Conservation (phyloP, 2,797 vertebrate species). For the Leptoclinus maculatus region DNA sequence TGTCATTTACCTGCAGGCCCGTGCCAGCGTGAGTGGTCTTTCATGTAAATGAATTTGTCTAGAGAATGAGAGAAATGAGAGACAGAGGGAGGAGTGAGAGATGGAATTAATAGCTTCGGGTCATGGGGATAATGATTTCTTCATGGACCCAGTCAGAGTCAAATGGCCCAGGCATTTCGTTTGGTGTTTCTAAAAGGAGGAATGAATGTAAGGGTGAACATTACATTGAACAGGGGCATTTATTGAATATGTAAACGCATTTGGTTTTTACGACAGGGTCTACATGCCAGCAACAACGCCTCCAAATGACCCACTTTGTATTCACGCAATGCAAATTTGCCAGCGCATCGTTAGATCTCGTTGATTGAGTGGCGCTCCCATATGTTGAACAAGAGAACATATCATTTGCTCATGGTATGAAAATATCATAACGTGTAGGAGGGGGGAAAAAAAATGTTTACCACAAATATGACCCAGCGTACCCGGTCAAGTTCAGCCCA, state of each 20-base stretch:
- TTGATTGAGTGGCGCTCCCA: slow-evolving; percentile 70
- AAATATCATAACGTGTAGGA: slow-evolving; percentile 61
- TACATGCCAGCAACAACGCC: slow-evolving; percentile 68
- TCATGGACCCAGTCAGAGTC: slow-evolving; percentile 81
- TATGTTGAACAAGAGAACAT: slow-evolving; percentile 74
- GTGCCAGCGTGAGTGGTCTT: slow-evolving; percentile 78
- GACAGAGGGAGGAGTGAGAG: slow-evolving; percentile 77
- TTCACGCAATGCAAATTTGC: slow-evolving; percentile 82
- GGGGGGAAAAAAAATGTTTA: background rate
- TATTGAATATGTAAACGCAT: slow-evolving; percentile 80
- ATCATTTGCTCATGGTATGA: slow-evolving; percentile 70
- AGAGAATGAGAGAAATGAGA: slow-evolving; percentile 77
- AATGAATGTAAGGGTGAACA: slow-evolving; percentile 74
- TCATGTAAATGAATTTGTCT: slow-evolving; percentile 84
- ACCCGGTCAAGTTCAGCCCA: slow-evolving; percentile 18
- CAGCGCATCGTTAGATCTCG: slow-evolving; percentile 68
- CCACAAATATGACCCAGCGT: background rate
- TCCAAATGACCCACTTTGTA: slow-evolving; percentile 86
- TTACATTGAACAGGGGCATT: slow-evolving; percentile 77
- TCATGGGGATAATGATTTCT: slow-evolving; percentile 84
- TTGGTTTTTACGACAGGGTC: slow-evolving; percentile 73
- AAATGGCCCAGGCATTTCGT: slow-evolving; percentile 75
- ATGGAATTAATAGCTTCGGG: slow-evolving; percentile 84
- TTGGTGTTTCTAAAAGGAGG: slow-evolving; percentile 52
- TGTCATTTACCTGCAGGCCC: slow-evolving; percentile 81